A percentile compares a stretch with the other conserved stretches of the same genome.
Conservation (phyloP, 2,113 vertebrate species). For the Malurus elegans region DNA sequence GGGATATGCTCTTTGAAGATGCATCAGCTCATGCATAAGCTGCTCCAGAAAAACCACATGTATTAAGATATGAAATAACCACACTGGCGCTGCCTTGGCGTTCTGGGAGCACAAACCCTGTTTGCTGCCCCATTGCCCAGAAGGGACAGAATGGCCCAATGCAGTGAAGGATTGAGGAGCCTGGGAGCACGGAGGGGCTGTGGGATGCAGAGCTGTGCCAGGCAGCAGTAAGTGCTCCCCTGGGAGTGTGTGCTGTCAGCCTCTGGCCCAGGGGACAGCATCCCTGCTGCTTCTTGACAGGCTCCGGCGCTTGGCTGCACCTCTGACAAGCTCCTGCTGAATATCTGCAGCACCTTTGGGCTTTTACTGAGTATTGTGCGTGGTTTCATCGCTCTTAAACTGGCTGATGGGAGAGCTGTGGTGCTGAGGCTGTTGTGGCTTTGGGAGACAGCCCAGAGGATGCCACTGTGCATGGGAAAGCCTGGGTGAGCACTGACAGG, state of each 20-base stretch:
- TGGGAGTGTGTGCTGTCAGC: not conserved
- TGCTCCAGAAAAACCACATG: not conserved
- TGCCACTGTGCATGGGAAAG: not conserved
- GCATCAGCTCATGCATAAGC: not conserved
- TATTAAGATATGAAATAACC: not conserved
- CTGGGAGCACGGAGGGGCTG: not conserved
- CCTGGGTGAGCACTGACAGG: not conserved
- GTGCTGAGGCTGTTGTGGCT: not conserved
- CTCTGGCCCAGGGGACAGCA: not conserved
- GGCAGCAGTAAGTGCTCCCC: not conserved
- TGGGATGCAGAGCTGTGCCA: not conserved
- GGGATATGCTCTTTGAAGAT: not conserved
- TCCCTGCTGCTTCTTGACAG: not conserved
- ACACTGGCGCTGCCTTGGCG: not conserved
- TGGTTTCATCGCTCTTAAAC: not conserved
- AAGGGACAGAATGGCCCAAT: not conserved
- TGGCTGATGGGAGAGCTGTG: not conserved
- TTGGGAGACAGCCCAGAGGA: not conserved
- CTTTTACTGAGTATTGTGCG: not conserved
- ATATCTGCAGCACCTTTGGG: not conserved
- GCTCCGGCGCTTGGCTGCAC: not conserved
- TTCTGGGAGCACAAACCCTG: not conserved
- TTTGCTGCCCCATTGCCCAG: rapidly evolving
- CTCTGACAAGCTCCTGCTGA: not conserved
- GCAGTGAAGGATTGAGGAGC: not conserved